Percentiles rank a stretch among this genome's conserved stretches.
Evolutionary conservation across 2,797 vertebrate genomes (phyloP).

Genomic region (Phoeniculus purpureus): DNA sequence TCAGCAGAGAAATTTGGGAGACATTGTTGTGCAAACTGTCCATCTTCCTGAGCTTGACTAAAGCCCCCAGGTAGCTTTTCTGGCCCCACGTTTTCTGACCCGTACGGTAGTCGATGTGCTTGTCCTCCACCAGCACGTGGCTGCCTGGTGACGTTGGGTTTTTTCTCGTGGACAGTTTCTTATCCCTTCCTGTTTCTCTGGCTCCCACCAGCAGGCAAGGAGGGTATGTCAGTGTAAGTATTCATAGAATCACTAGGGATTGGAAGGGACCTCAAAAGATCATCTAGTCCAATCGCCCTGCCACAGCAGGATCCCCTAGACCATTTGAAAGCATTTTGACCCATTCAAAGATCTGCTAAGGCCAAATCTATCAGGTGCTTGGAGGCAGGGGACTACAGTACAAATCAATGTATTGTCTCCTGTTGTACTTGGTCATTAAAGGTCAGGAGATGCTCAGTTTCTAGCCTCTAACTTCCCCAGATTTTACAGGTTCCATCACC

Average conservation of each 20-base stretch:
- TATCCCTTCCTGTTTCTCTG: not conserved
- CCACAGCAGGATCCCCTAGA: too few species aligned
- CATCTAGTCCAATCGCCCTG: too few species aligned
- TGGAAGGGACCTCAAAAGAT: too few species aligned
- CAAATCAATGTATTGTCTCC: not conserved
- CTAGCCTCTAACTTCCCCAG: not conserved
- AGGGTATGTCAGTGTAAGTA: not conserved
- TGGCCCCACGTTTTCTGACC: constrained; percentile 76
- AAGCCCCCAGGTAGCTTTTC: constrained; percentile 87
- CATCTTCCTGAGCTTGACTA: constrained; percentile 79
- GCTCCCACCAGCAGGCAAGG: not conserved
- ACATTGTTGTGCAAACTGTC: constrained; percentile 88
- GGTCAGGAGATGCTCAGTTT: not conserved
- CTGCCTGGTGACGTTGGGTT: not conserved
- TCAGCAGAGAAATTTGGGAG: constrained; percentile 81
- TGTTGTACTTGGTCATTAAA: not conserved
- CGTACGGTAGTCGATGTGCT: constrained; percentile 79
- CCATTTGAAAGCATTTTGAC: not conserved
- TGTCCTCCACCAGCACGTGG: constrained; percentile 84
- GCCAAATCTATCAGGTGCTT: not conserved
- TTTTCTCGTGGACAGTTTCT: constrained; percentile 76
- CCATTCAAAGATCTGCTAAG: not conserved
- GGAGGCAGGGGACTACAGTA: not conserved
- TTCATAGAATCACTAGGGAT: too few species aligned
- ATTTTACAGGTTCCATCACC: not conserved